Evolutionary conservation across 2,113 vertebrate species (phyloP), one percentile per base, ranked within the genome.

Genomic region (Promerops cafer): DNA sequence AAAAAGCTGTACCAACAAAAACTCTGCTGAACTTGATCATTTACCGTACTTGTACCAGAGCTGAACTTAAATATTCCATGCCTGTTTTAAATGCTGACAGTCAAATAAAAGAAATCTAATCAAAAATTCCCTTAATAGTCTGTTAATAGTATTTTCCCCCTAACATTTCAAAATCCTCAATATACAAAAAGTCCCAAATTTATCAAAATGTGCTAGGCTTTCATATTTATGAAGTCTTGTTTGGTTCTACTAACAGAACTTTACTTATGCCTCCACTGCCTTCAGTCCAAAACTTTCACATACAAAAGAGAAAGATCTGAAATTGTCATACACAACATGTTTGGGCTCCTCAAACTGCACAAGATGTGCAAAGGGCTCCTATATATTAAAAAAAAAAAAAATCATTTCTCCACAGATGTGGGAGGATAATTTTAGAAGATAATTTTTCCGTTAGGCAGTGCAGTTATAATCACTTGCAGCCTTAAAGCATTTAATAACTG

Each of bases 1-100:
- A 97, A 97, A 97, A 96, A 96, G 54, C 90, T 95, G 86, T 90
- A 97, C 95, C 96, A 95, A 97, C 89, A 95, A 87, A 97, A 98
- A 97, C 90, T 84, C 59, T 59, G 19, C 78, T 95, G 94, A 91
- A 87, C 92, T 95, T 76, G 83, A 89, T 93, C 93, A 90, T 92
- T 96, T 96, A 95, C 97, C 50, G 6, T 64, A 65, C 79, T 94
- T 80, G 80, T 88, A 91, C 93, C 80, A 89, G 76, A 94, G 49
- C 31, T 91, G 94, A 95, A 93, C 81, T 96, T 93, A 78, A 93
- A 95, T 89, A 87, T 82, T 93, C 71, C 89, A 39, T 93, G 69
- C 49, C 53, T 78, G 61, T 87, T 94, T 96, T 89, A 92, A 77
- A 75, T 57, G 78, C 84, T 75, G 52, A 80, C 56, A 64, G 59